Base-by-base conservation (phyloP, 1,140 invertebrate genomes). In the Drosophila hydei region DNA sequence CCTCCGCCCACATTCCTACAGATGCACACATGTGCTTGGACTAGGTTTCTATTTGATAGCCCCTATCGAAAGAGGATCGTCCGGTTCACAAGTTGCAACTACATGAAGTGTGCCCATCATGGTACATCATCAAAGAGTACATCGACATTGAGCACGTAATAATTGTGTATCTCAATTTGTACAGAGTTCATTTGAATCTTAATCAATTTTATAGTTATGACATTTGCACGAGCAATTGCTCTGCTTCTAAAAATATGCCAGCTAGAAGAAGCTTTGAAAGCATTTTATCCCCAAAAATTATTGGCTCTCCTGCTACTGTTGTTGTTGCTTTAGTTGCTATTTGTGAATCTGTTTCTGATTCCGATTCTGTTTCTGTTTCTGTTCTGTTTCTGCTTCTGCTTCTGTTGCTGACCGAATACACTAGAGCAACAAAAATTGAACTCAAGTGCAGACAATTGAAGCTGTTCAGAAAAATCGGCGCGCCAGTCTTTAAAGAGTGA, bases 371-470 rank as follows among this genome's bases (percentile, higher is more conserved):
- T 62, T 51, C 38, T 45, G 38, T 48, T 64, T 47, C 45, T 51
- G 69, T n/a, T 54, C 30, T 54, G 30, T 18, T 16, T 50, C 23
- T 48, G 45, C 6, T 12, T 40, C 36, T 45, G 56, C 27, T 62
- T 51, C 38, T 45, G 38, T 48, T 64, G 54, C 45, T 51, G 69
- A 58, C 56, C 56, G 27, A 52, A 52, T 36, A 58, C 43, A 27
- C 52, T 40, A 45, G 42, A 60, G 51, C 38, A 50, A 70, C 52
- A 69, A 79, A 87, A 87, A 87, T 87, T 88, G 75, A 89, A 88
- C 83, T 88, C 83, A 88, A 88, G 83, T 88, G 84, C 83, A 89
- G 83, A 87, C 83, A 88, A 88, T 88, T 88, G 83, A 88, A 83
- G 75, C 72, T 73, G 61, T 70, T 81, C 76, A 70, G 58, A 45